A percentile compares a stretch with the other conserved stretches of the same genome.
Conservation (phyloP, 2,888 invertebrate species). For the Eucera pruinosa region DNA sequence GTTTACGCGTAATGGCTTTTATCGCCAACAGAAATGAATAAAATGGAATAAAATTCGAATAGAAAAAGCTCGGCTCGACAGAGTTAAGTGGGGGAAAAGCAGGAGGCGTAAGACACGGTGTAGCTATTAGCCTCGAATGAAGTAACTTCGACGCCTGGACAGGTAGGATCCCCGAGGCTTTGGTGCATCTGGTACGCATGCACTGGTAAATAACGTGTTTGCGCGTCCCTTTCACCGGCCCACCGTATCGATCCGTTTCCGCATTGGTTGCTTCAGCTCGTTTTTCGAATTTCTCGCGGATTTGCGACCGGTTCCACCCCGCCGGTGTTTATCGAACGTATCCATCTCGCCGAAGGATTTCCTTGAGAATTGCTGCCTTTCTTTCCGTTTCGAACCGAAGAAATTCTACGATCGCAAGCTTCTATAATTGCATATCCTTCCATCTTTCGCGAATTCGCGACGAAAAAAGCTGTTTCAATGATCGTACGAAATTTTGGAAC, state of each 20-base stretch:
- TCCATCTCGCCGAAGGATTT: not conserved
- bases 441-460: too few relatives aligned
- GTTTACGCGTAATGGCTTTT: too few relatives aligned
- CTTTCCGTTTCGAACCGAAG: not conserved
- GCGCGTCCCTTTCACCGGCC: conserved; percentile 61
- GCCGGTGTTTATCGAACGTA: not conserved
- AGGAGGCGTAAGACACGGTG: not conserved
- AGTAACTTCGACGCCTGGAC: conserved; percentile 82
- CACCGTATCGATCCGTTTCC: conserved; percentile 57
- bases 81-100: too few relatives aligned
- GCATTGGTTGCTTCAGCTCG: conserved; percentile 58
- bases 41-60: too few relatives aligned
- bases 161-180: conserved; percentile 73
- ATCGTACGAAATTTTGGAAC: too few relatives aligned
- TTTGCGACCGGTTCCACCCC: not conserved
- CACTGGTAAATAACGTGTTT: conserved; percentile 70
- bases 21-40: too few relatives aligned
- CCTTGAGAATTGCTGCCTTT: not conserved
- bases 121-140: conserved; percentile 40
- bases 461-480: too few relatives aligned
- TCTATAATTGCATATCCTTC: too few relatives aligned
- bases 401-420: too few relatives aligned
- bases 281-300: conserved; percentile 29
- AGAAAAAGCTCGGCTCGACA: too few relatives aligned
- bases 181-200: conserved; percentile 72